Evolutionary conservation across 2,113 vertebrate genomes (phyloP), one percentile per base, ranked within the genome.

Genomic region (Gambusia holbrooki): DNA sequence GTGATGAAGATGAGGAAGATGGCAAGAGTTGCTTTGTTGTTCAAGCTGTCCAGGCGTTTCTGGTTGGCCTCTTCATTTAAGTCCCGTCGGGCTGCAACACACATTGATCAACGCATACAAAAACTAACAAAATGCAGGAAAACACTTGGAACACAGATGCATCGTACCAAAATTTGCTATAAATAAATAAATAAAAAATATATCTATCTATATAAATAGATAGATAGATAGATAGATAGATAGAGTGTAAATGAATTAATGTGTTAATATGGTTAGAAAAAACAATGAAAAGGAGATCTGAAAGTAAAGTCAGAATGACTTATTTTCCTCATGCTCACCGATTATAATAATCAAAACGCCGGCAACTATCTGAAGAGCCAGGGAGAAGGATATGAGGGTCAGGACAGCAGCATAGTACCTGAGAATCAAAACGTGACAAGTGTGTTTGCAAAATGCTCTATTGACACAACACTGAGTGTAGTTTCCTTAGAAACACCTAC

Each of bases 291-390:
- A n/a, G 0, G 22, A 45, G 78, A 88, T 37, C 22, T 85, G 86
- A 62, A 69, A 79, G 69, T 35, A 66, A 48, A 45, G 10, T 69
- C n/a, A n/a, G 32, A 22, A 60, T 71, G 22, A 58, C 70, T 14
- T 73, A 22, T 32, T 1, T 72, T 12, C 29, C 12, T 2, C 5
- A 71, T 1, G 25, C 96, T 96, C 93, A 98, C 97, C 96, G 0
- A 95, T 96, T 86, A 96, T 79, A 80, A 97, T 92, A 0, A 98
- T 96, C 62, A 98, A 93, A 66, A 96, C 87, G 32, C 96, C 96
- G 0, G 96, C 95, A 68, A 93, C 51, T 29, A 96, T 92, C 91
- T 98, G 97, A 84, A 98, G 94, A 72, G 94, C 92, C 87, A 98
- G 93, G 2, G 97, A 98, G 88, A 96, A 83, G 85, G 95, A 96